Evolutionary conservation across 2,888 invertebrate genomes (phyloP).

Genomic region (Rhingia campestris): DNA sequence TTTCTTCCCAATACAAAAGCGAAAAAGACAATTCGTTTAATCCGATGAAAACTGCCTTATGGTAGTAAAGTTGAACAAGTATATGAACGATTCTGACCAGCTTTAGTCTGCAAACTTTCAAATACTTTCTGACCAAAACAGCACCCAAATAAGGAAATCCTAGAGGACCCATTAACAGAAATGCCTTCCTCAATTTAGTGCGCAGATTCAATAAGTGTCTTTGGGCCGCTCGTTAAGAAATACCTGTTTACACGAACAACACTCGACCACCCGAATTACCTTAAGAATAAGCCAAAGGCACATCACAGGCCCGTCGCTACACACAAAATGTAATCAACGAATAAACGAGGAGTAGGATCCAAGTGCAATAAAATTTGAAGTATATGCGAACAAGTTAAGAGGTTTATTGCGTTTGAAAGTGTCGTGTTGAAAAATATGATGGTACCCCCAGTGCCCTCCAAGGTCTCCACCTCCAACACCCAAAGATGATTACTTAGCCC

Average conservation of each 20-base stretch:
- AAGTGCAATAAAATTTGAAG: conserved; percentile 74
- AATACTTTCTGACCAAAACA: no score
- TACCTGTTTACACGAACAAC: neutral
- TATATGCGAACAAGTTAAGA: conserved; percentile 76
- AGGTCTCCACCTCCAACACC: conserved; percentile 67
- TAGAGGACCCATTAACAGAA: no score
- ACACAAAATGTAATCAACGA: conserved; percentile 28
- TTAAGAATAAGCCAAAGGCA: conserved; percentile 1
- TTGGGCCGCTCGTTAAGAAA: neutral
- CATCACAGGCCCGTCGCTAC: conserved; percentile 9
- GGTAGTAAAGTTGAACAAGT: no score
- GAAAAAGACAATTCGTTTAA: no score
- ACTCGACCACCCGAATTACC: conserved; percentile 31
- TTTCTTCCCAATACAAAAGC: no score
- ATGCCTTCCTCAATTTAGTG: no score
- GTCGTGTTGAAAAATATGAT: conserved; percentile 76
- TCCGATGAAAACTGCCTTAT: no score
- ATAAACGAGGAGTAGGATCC: conserved; percentile 58
- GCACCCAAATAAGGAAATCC: no score
- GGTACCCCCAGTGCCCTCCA: conserved; percentile 57
- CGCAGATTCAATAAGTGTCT: no score
- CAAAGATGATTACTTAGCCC: conserved; percentile 68
- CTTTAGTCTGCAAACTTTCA: no score
- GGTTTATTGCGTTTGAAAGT: conserved; percentile 76
- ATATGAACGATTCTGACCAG: no score